phyloP scores from a whole-genome alignment of 2,888 invertebrate species.

The Dolomedes plantarius region DNA sequence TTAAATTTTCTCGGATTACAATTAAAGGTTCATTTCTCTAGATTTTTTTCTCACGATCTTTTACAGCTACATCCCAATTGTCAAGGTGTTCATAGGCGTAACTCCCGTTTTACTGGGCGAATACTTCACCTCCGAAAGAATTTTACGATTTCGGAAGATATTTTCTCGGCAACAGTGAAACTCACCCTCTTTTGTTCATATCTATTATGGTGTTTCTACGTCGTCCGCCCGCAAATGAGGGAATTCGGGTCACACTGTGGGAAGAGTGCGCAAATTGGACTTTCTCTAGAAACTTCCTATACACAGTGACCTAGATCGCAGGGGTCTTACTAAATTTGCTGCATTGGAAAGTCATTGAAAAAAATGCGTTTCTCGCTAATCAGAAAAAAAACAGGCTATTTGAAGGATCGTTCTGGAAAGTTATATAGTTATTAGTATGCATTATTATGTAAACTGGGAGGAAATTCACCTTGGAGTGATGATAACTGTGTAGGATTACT shows the following conservation, averaged over 20 bases:
- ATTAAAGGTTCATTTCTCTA: neutral
- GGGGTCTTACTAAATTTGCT: neutral
- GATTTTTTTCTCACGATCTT: neutral
- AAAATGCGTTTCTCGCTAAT: neutral
- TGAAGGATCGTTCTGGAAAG: too few relatives aligned
- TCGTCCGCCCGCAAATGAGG: neutral
- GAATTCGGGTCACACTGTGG: slow-evolving; percentile 22
- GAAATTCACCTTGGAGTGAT: too few relatives aligned
- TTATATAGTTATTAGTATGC: too few relatives aligned
- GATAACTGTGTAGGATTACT: too few relatives aligned
- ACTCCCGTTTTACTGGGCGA: neutral
- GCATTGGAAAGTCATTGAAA: neutral
- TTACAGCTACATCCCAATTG: neutral
- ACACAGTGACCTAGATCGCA: neutral
- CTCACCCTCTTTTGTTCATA: slow-evolving; percentile 6
- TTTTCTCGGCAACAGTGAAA: neutral
- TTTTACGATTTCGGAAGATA: neutral
- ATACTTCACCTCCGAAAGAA: neutral
- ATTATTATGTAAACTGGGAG: too few relatives aligned
- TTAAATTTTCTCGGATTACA: too few relatives aligned
- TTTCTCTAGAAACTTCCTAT: neutral
- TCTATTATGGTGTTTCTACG: neutral
- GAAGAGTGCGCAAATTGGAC: neutral
- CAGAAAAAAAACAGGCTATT: too few relatives aligned
- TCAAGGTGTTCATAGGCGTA: slow-evolving; percentile 25